Evolutionary conservation across 2,797 vertebrate species (phyloP).

Genomic region (Limosa lapponica): DNA sequence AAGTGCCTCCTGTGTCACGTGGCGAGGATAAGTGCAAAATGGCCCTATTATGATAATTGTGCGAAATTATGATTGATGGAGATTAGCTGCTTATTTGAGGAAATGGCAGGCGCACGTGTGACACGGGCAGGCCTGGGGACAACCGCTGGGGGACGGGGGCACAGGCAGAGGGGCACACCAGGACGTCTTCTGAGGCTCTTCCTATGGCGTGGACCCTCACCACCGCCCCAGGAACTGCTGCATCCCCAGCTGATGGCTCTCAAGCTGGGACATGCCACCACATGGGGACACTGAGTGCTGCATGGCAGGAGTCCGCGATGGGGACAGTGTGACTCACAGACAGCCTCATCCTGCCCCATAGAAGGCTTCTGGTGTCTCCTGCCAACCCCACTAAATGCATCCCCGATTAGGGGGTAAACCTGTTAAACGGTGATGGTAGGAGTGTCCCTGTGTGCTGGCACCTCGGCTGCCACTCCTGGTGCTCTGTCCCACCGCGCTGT

Average conservation of each 20-base stretch:
- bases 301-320: background rate
- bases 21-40: slow-evolving; percentile 60
- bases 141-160: background rate
- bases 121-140: background rate
- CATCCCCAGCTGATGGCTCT: rapidly evolving
- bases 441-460: rapidly evolving
- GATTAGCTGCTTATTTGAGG: slow-evolving; percentile 54
- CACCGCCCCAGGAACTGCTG: rapidly evolving
- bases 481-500: background rate
- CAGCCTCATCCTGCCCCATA: rapidly evolving
- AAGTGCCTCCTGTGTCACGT: slow-evolving; percentile 52
- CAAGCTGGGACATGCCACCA: background rate
- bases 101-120: slow-evolving; percentile 20
- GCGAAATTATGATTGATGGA: slow-evolving; percentile 61
- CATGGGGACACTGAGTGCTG: rapidly evolving
- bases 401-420: background rate
- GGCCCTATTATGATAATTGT: slow-evolving; percentile 67
- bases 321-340: rapidly evolving
- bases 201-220: rapidly evolving
- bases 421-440: rapidly evolving
- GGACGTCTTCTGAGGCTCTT: background rate
- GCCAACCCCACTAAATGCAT: background rate
- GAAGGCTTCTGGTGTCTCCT: background rate
- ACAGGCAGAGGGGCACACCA: rapidly evolving
- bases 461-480: rapidly evolving